Base-by-base conservation (phyloP, 1,140 invertebrate species). In the Steinernema feltiae region DNA sequence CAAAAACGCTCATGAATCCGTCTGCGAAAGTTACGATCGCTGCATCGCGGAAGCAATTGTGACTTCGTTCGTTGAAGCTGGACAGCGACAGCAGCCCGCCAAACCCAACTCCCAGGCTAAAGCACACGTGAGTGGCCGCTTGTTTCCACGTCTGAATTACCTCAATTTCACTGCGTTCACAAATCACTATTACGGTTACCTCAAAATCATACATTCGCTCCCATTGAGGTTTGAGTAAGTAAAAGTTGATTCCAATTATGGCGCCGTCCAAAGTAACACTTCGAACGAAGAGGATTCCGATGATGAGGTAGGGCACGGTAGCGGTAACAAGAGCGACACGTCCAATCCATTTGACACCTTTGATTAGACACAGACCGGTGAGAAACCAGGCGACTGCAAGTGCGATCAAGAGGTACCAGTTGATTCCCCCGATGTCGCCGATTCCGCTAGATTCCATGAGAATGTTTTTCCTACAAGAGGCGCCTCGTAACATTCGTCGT, bases 251-350 rank as follows among this genome's bases (percentile, higher is more conserved):
- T 12, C 93, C 93, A 70, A 91, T 88, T 0, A 84, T 86, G 0
- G 93, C 91, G 0, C 93, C 93, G 1, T 91, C 89, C 72, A 94
- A 86, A 0, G 92, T 93, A 1, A 89, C 88, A 78, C 91, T 92
- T 80, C 91, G 87, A 30, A 92, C 87, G 27, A 93, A 87, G n/a
- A 94, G 87, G 7, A 91, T 90, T 0, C 90, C 89, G 32, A 93
- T 87, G 82, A 93, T 90, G 17, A 92, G 88, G 83, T 93, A 93
- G 0, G 92, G 92, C 85, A 93, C 92, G 7, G 91, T 83, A 0
- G 92, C 91, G 72, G 90, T 80, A 72, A 78, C 75, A 7, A 15
- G 18, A 24, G 48, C 46, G 69, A 78, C 30, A 21, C 70, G 69
- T 32, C 76, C 76, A n/a, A 76, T 75, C n/a, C 31, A 76, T 46